A percentile compares a stretch with the other conserved stretches of the same genome.
phyloP scores from a whole-genome alignment of 2,797 vertebrate genomes.

The Neostethus bicornis region DNA sequence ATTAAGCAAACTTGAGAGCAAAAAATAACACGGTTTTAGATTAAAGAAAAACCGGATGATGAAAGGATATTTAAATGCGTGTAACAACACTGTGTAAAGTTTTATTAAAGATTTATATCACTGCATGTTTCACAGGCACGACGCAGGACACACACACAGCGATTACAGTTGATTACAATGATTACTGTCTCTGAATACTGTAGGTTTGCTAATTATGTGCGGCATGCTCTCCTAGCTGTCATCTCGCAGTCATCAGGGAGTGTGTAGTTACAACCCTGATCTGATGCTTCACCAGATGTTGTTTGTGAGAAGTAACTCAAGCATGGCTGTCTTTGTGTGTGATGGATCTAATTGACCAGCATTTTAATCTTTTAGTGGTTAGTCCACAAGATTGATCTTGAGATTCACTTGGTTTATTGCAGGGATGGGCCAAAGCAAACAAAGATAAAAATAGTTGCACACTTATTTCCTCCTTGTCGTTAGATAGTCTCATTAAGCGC shows the following conservation, averaged over 20 bases:
- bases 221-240: neutral
- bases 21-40: neutral
- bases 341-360: neutral
- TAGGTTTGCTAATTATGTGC: neutral
- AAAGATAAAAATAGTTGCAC: neutral
- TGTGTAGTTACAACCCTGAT: neutral
- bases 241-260: neutral
- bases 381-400: neutral
- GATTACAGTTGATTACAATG: neutral
- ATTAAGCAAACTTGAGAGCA: neutral
- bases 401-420: neutral
- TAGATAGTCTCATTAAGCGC: too few relatives aligned
- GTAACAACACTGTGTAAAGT: neutral
- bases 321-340: neutral
- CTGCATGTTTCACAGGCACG: neutral
- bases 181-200: neutral
- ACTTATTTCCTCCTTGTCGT: too few relatives aligned
- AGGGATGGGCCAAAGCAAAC: neutral
- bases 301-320: neutral
- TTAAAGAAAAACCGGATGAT: neutral
- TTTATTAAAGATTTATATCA: neutral
- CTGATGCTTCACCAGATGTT: conserved; percentile 2
- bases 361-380: neutral
- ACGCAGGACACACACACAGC: too few relatives aligned
- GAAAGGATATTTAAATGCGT: neutral